phyloP scores from a whole-genome alignment of 1,140 invertebrate genomes.

The Drosophila ercepeae region DNA sequence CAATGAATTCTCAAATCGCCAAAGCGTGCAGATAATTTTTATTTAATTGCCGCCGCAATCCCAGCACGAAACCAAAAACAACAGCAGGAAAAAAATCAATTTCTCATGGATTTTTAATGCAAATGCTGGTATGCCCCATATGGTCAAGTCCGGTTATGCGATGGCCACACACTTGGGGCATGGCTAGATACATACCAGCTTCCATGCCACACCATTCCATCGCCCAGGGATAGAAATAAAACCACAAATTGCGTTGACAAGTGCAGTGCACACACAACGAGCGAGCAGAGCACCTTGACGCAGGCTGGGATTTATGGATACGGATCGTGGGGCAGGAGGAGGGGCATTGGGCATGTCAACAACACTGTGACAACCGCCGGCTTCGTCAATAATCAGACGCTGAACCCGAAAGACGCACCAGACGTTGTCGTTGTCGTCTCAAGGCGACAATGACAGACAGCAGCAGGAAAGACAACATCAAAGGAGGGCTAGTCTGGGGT shows the following conservation, averaged over 20 bases:
- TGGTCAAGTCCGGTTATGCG: constrained; percentile 39
- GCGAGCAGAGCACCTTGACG: constrained; percentile 68
- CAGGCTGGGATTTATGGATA: constrained; percentile 66
- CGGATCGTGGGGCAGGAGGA: constrained; percentile 4
- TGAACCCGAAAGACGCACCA: constrained; percentile 63
- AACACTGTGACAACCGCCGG: constrained; percentile 65
- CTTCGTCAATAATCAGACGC: constrained; percentile 77
- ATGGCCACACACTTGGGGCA: constrained; percentile 23
- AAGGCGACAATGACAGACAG: constrained; percentile 64
- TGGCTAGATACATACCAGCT: constrained; percentile 4
- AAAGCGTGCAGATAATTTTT: constrained; percentile 80
- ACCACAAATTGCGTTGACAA: constrained; percentile 72
- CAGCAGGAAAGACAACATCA: constrained; percentile 27
- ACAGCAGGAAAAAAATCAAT: constrained; percentile 50
- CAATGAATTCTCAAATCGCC: constrained; percentile 75
- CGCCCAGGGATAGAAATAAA: constrained; percentile 36
- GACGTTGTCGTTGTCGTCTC: constrained; percentile 56
- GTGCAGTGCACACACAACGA: constrained; percentile 71
- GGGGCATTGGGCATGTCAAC: constrained; percentile 60
- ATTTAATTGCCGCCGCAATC: constrained; percentile 59
- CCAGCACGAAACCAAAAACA: constrained; percentile 23
- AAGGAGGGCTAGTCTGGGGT: constrained; percentile 1
- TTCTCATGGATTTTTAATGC: constrained; percentile 71
- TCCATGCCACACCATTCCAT: not conserved
- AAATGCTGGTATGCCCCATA: constrained; percentile 56